A percentile compares a stretch with the other conserved stretches of the same genome.
phyloP scores from a whole-genome alignment of 2,888 invertebrate genomes.

The Lasioglossum figueresi region DNA sequence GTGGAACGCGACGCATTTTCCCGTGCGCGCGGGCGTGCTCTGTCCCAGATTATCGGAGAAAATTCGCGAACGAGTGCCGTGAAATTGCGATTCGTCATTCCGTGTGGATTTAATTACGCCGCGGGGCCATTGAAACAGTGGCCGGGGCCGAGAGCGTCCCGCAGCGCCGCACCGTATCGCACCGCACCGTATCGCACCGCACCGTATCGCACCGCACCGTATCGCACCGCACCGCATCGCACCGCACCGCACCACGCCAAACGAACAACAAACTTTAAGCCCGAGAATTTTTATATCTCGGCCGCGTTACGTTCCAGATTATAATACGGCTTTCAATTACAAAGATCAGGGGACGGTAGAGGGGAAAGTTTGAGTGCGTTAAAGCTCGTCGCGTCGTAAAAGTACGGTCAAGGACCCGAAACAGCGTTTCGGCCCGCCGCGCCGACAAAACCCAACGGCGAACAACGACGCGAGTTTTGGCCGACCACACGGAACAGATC shows the following conservation, averaged over 20 bases:
- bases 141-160: neutral
- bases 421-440: constrained; percentile 29
- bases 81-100: neutral
- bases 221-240: no score
- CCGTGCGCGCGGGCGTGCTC: neutral
- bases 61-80: constrained; percentile 21
- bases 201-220: no score
- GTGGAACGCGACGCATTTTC: neutral
- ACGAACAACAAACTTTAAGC: neutral
- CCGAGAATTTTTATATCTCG: constrained; percentile 17
- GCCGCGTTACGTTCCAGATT: neutral
- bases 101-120: constrained; percentile 33
- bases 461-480: constrained; percentile 30
- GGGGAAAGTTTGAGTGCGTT: neutral
- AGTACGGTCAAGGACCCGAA: constrained; percentile 35
- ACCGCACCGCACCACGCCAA: neutral
- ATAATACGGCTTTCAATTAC: constrained; percentile 33
- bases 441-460: constrained; percentile 38
- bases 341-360: neutral
- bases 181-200: no score
- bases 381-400: constrained; percentile 38
- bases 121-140: neutral
- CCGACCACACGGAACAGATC: constrained; percentile 37
- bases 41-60: constrained; percentile 3
- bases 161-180: no score